Conservation (phyloP, 2,797 vertebrate genomes). For the Stomatorhinus walkeri region DNA sequence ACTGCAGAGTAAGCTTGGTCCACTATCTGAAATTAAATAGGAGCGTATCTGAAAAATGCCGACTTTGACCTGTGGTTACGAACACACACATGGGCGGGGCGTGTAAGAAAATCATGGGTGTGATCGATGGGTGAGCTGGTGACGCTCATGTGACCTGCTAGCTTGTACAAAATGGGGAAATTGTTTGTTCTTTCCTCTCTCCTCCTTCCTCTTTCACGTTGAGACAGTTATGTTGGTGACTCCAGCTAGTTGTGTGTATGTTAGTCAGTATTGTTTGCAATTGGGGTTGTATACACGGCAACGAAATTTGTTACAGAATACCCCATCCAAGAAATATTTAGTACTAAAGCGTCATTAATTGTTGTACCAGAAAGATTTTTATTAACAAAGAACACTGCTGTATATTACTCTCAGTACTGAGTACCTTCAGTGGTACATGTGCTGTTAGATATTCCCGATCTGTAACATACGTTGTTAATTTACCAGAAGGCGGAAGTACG, state of each 20-base stretch:
- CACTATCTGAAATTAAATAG: not conserved
- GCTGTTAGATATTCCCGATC: not conserved
- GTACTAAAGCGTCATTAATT: not conserved
- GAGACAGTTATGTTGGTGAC: not conserved
- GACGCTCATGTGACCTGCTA: not conserved
- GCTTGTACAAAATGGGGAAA: not conserved
- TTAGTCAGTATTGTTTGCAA: not conserved
- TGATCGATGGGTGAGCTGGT: not conserved
- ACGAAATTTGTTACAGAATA: not conserved
- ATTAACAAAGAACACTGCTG: not conserved
- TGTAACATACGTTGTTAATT: not conserved
- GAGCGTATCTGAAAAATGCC: conserved; percentile 5
- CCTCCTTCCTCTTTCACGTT: not conserved
- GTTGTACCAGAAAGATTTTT: not conserved
- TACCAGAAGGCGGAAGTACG: not conserved
- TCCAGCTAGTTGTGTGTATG: not conserved
- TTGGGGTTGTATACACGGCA: not conserved
- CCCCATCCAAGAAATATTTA: not conserved
- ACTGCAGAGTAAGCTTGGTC: not conserved
- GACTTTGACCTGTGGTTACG: not conserved
- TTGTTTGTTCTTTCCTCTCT: not conserved
- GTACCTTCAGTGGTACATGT: not conserved
- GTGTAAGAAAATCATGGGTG: not conserved
- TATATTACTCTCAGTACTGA: not conserved
- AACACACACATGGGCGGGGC: not conserved